Evolutionary conservation across 2,888 invertebrate genomes (phyloP).

Genomic region (Rapana venosa): DNA sequence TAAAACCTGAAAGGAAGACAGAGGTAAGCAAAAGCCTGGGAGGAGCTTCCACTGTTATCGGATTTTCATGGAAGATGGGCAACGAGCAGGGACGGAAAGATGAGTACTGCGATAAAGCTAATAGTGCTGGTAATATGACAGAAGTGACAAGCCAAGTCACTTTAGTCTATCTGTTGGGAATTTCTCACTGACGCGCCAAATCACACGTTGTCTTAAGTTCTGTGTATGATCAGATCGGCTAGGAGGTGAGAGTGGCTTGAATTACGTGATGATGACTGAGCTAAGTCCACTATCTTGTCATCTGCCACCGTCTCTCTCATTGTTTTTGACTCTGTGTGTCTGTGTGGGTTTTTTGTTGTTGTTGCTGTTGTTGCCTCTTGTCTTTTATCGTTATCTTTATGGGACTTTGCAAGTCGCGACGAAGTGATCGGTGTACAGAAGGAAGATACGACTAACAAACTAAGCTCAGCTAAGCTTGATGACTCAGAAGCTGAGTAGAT

Average conservation of each 20-base stretch:
- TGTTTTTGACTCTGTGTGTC: neutral
- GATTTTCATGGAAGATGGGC: too few relatives aligned
- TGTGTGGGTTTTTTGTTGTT: neutral
- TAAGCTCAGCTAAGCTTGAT: too few relatives aligned
- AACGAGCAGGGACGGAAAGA: neutral
- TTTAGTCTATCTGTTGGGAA: neutral
- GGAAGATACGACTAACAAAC: neutral
- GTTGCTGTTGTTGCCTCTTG: neutral
- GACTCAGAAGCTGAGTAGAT: too few relatives aligned
- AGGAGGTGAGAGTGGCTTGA: neutral
- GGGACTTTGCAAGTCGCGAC: neutral
- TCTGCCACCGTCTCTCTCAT: neutral
- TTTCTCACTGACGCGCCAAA: neutral
- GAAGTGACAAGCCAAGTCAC: neutral
- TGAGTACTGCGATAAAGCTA: neutral
- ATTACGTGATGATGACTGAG: slow-evolving; percentile 3
- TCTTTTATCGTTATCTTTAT: neutral
- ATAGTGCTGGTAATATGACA: neutral
- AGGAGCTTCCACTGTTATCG: too few relatives aligned
- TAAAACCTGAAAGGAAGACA: too few relatives aligned
- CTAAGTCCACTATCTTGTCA: slow-evolving; percentile 12
- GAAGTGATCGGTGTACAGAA: neutral
- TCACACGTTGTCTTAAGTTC: neutral
- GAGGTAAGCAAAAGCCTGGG: too few relatives aligned
- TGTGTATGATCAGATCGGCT: slow-evolving; percentile 7